Percentiles rank a stretch among this genome's conserved stretches.
Evolutionary conservation across 2,113 vertebrate species (phyloP).

Genomic region (Zosterops japonicus): DNA sequence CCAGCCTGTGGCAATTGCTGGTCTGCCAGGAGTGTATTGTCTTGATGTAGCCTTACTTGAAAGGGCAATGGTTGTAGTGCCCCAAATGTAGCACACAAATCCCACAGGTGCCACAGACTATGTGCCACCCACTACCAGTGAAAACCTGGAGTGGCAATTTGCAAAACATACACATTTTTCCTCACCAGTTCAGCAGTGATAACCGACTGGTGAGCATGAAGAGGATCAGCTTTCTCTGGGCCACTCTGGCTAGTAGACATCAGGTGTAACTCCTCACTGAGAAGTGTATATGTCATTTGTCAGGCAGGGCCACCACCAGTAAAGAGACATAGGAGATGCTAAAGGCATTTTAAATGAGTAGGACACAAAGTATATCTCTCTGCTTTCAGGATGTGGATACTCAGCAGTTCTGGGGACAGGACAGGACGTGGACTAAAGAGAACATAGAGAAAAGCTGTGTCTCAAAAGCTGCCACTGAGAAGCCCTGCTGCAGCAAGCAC

Average conservation of each 20-base stretch:
- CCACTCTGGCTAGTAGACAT: neutral
- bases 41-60: neutral
- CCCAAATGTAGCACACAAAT: neutral
- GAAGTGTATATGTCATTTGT: neutral
- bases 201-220: neutral
- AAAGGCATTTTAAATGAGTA: neutral
- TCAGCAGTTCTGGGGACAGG: neutral
- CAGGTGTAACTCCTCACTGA: neutral
- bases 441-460: neutral
- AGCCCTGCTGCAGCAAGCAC: neutral
- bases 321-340: fast-evolving
- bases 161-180: neutral
- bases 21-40: neutral
- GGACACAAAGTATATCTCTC: neutral
- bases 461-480: neutral
- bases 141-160: neutral
- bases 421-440: neutral
- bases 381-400: neutral
- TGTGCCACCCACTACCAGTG: neutral
- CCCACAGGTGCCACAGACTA: neutral
- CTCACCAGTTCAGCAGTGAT: neutral
- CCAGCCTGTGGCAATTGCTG: neutral
- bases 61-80: neutral
- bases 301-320: neutral
- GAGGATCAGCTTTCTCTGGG: neutral